Percentiles rank a stretch among this genome's conserved stretches.
These are phyloP conservation scores for Cyprinodon brontotheroides DNA, from an alignment of 2,113 vertebrate species.

Conservation along the genomic window DNA sequence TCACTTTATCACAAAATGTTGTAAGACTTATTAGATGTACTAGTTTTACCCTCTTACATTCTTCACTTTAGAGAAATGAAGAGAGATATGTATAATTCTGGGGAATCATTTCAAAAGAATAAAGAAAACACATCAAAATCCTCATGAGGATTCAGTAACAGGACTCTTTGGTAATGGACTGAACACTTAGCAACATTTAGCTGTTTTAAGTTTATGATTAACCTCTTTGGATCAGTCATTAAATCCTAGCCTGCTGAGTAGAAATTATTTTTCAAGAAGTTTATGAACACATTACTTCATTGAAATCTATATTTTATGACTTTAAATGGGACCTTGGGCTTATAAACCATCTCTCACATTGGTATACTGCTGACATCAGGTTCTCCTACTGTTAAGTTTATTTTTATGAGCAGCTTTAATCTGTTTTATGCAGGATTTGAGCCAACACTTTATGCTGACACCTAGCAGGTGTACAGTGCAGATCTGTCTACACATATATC, in stretches of 20 bases:
- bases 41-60: neutral
- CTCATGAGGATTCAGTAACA: neutral
- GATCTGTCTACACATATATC: neutral
- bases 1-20: too few species aligned
- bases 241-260: neutral
- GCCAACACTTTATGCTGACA: neutral
- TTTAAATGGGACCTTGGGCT: neutral
- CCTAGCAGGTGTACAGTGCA: neutral
- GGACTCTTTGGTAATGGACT: neutral
- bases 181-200: neutral
- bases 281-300: neutral
- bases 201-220: neutral
- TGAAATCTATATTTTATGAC: conserved; percentile 28
- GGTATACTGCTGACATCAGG: neutral
- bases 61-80: neutral
- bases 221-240: too few species aligned
- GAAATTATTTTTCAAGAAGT: neutral
- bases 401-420: conserved; percentile 2
- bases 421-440: neutral
- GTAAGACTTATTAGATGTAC: neutral
- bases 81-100: neutral
- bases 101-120: neutral
- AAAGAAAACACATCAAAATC: neutral
- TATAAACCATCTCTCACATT: neutral
- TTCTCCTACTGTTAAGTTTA: conserved; percentile 6